Conservation (phyloP, 2,113 vertebrate species). For the Chitala chitala region DNA sequence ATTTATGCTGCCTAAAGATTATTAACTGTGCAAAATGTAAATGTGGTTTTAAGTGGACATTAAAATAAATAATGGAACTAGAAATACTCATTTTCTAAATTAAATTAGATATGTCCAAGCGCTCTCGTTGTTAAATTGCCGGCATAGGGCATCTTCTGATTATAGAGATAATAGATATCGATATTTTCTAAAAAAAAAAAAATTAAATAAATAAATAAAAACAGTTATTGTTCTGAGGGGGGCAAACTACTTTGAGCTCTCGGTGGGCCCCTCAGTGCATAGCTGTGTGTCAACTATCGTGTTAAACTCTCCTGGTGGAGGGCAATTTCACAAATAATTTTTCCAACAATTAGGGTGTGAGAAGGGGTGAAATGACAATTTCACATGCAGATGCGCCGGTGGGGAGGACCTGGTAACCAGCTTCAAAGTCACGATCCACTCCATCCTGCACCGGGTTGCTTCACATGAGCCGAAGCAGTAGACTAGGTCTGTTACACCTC, state of each 20-base stretch:
- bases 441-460: constrained; percentile 53
- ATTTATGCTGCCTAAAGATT: background rate
- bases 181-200: background rate
- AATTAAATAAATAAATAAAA: background rate
- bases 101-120: background rate
- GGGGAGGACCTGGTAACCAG: constrained; percentile 67
- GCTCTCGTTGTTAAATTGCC: constrained; percentile 28
- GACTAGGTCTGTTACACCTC: constrained; percentile 55
- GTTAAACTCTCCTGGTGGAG: constrained; percentile 74
- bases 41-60: constrained; percentile 4
- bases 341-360: constrained; percentile 90
- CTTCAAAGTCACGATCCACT: constrained; percentile 54
- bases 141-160: constrained; percentile 51
- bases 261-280: constrained; percentile 59
- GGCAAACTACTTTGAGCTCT: constrained; percentile 51
- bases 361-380: constrained; percentile 92
- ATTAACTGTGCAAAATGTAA: background rate
- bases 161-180: background rate
- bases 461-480: constrained; percentile 54
- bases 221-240: constrained; percentile 26
- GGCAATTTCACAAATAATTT: constrained; percentile 94
- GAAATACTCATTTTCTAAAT: background rate
- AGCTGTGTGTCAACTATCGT: constrained; percentile 64
- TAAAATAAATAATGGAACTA: constrained; percentile 11
- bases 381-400: constrained; percentile 73